phyloP scores from a whole-genome alignment of 2,113 vertebrate species.

The Thymallus thymallus region DNA sequence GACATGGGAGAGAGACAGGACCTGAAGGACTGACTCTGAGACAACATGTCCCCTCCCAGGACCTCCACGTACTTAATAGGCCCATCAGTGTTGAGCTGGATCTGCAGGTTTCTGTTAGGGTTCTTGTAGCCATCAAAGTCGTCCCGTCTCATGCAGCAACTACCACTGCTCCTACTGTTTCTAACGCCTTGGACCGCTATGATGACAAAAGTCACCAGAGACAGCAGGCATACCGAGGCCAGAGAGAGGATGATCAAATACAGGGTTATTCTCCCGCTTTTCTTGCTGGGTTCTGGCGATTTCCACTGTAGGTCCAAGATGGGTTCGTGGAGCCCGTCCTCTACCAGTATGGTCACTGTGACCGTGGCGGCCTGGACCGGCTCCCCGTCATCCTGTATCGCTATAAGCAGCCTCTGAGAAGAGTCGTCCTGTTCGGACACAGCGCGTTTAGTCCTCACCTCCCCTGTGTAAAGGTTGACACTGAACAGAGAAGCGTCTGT shows the following conservation, averaged over 20 bases:
- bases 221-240: slow-evolving; percentile 59
- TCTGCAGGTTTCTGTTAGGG: slow-evolving; percentile 83
- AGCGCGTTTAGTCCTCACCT: slow-evolving; percentile 80
- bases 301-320: slow-evolving; percentile 56
- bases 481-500: slow-evolving; percentile 80
- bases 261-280: slow-evolving; percentile 73
- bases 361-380: slow-evolving; percentile 81
- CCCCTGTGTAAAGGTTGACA: slow-evolving; percentile 79
- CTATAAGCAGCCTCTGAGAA: slow-evolving; percentile 78
- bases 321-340: slow-evolving; percentile 61
- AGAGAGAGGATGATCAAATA: slow-evolving; percentile 85
- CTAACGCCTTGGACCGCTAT: slow-evolving; percentile 55
- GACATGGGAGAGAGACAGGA: slow-evolving; percentile 82
- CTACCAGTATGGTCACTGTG: slow-evolving; percentile 66
- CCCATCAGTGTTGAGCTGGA: slow-evolving; percentile 81
- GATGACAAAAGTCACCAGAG: slow-evolving; percentile 53
- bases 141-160: slow-evolving; percentile 65
- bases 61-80: slow-evolving; percentile 91
- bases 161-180: slow-evolving; percentile 48
- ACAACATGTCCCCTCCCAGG: slow-evolving; percentile 80
- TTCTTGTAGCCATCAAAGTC: slow-evolving; percentile 72
- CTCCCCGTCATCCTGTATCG: slow-evolving; percentile 80
- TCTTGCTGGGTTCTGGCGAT: slow-evolving; percentile 40
- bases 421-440: slow-evolving; percentile 76
- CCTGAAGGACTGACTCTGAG: slow-evolving; percentile 82